Evolutionary conservation across 2,888 invertebrate genomes (phyloP).

Genomic region (Belgica antarctica): DNA sequence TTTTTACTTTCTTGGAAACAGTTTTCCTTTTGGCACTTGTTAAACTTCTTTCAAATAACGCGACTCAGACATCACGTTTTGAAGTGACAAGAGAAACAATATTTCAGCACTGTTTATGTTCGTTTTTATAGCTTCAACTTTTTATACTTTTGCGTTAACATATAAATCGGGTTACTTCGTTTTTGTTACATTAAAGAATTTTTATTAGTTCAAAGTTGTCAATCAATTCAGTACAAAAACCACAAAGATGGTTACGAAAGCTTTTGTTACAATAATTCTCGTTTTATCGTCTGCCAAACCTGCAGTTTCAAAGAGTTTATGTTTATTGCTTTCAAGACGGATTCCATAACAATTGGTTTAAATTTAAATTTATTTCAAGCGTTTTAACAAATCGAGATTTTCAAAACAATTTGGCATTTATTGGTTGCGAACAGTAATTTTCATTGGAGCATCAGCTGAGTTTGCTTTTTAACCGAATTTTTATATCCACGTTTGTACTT

Average conservation of each 20-base stretch:
- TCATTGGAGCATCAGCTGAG: not conserved
- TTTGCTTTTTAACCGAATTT: not conserved
- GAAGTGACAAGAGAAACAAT: constrained; percentile 5
- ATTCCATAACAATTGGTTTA: constrained; percentile 6
- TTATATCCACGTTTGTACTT: not conserved
- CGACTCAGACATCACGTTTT: too few relatives aligned
- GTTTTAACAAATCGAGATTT: not conserved
- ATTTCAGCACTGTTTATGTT: constrained; percentile 3
- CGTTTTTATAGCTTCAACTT: constrained; percentile 3
- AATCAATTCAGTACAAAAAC: too few relatives aligned
- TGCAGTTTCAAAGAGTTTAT: not conserved
- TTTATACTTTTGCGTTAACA: constrained; percentile 6
- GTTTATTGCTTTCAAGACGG: constrained; percentile 3
- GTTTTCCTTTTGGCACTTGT: constrained; percentile 2
- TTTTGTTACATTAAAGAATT: not conserved
- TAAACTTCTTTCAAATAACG: too few relatives aligned
- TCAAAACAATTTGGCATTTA: not conserved
- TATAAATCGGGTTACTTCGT: not conserved
- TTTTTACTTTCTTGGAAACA: not conserved
- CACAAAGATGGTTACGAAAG: too few relatives aligned
- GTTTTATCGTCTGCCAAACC: too few relatives aligned
- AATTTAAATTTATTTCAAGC: not conserved
- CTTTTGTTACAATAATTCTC: too few relatives aligned
- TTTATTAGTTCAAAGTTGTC: not conserved
- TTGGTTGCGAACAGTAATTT: constrained; percentile 19